phyloP scores from a whole-genome alignment of 2,113 vertebrate species.

The Gymnorhina tibicen region DNA sequence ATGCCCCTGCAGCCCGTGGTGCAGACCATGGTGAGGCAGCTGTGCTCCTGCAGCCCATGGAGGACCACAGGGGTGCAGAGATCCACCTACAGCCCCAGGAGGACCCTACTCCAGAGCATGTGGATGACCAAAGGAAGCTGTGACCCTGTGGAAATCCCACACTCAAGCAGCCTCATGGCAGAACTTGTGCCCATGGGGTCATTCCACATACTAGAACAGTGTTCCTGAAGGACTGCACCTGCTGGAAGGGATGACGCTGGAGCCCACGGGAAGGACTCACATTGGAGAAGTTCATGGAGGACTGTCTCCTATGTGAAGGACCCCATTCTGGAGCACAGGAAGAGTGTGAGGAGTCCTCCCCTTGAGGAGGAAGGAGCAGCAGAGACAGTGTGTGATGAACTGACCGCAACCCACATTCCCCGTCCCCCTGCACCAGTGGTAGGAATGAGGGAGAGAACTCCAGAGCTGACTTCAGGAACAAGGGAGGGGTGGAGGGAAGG shows the following conservation, averaged over 20 bases:
- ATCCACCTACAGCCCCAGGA: rapidly evolving
- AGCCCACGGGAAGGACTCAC: not conserved
- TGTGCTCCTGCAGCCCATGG: not conserved
- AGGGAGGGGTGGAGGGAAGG: not conserved
- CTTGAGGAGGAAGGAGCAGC: not conserved
- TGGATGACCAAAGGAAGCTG: not conserved
- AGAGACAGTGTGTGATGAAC: not conserved
- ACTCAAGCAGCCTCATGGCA: not conserved
- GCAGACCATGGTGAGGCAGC: not conserved
- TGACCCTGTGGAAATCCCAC: not conserved
- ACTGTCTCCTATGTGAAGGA: not conserved
- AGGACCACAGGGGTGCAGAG: rapidly evolving
- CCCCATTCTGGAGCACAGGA: not conserved
- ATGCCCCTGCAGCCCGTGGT: not conserved
- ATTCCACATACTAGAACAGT: not conserved
- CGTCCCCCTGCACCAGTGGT: not conserved
- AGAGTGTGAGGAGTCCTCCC: not conserved
- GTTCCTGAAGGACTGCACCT: not conserved
- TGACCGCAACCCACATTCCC: not conserved
- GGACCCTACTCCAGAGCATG: not conserved
- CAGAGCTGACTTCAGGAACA: not conserved
- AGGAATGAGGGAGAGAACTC: not conserved
- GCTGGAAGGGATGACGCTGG: rapidly evolving
- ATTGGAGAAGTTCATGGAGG: not conserved
- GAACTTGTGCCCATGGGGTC: not conserved